Conservation (phyloP, 2,888 invertebrate genomes). For the Frankliniella fusca region DNA sequence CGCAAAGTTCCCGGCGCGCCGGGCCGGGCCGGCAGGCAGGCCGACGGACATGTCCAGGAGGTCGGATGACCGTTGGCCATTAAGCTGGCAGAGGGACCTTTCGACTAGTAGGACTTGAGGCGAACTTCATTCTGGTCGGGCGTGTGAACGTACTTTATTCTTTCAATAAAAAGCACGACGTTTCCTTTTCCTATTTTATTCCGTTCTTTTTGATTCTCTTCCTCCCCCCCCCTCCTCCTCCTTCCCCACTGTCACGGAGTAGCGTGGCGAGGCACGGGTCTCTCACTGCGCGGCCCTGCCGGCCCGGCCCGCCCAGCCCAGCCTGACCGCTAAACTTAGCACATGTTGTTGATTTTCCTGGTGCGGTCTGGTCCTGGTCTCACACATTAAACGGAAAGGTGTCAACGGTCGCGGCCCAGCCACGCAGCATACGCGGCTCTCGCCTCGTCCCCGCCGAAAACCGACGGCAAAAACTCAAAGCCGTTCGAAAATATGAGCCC, state of each 20-base stretch:
- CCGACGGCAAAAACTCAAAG: no score
- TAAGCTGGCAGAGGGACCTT: no score
- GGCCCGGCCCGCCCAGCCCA: neutral
- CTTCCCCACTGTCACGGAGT: neutral
- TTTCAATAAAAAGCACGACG: no score
- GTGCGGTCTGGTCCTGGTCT: neutral
- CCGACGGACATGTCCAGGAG: no score
- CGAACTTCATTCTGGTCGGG: no score
- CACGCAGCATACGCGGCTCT: neutral
- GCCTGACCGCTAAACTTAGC: constrained; percentile 14
- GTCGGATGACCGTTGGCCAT: no score
- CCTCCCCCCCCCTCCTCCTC: neutral
- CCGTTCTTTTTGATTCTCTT: neutral
- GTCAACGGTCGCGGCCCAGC: neutral
- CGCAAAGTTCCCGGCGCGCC: no score
- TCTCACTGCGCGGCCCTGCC: neutral
- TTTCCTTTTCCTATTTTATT: no score
- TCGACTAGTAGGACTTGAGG: no score
- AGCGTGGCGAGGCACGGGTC: neutral
- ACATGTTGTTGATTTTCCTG: constrained; percentile 23
- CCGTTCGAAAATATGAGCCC: no score
- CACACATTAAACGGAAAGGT: constrained; percentile 9
- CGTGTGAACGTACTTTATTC: no score
- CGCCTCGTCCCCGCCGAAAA: neutral
- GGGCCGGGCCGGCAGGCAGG: no score